A percentile compares a stretch with the other conserved stretches of the same genome.
Conservation (phyloP, 2,113 vertebrate genomes). For the Sus scrofa region DNA sequence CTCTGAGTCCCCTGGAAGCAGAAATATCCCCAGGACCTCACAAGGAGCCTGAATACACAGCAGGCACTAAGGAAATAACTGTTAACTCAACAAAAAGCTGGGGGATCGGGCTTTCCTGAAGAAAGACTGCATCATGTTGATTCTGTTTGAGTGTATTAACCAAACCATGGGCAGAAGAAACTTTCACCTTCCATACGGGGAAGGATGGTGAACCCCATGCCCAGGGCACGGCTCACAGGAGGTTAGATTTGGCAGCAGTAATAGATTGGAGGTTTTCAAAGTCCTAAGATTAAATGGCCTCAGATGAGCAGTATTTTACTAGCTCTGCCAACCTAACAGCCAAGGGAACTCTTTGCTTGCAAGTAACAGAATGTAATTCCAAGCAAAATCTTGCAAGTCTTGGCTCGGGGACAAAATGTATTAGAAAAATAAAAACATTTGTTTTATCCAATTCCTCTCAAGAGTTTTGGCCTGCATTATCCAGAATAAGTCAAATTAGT, state of each 20-base stretch:
- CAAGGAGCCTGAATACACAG: not conserved
- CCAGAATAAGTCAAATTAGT: constrained; percentile 79
- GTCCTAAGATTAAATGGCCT: constrained; percentile 76
- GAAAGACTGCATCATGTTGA: not conserved
- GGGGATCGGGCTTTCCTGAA: not conserved
- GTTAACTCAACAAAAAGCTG: not conserved
- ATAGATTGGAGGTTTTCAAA: constrained; percentile 59
- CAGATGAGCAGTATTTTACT: constrained; percentile 83
- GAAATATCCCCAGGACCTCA: not conserved
- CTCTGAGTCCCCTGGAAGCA: not conserved
- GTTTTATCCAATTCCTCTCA: constrained; percentile 85
- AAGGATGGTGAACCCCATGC: not conserved
- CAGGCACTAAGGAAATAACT: not conserved
- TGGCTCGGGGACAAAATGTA: constrained; percentile 84
- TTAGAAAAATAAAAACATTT: constrained; percentile 88
- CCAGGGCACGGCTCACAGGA: not conserved
- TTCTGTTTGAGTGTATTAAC: not conserved
- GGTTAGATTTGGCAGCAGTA: constrained; percentile 71
- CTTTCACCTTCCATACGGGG: not conserved
- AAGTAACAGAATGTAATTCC: constrained; percentile 82
- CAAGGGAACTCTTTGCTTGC: constrained; percentile 83
- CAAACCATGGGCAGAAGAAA: not conserved
- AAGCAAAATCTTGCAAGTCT: constrained; percentile 84
- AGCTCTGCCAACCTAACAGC: constrained; percentile 76
- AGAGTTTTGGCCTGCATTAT: constrained; percentile 79